phyloP scores from a whole-genome alignment of 2,113 vertebrate species.

The Cyanoramphus novaezelandiae region DNA sequence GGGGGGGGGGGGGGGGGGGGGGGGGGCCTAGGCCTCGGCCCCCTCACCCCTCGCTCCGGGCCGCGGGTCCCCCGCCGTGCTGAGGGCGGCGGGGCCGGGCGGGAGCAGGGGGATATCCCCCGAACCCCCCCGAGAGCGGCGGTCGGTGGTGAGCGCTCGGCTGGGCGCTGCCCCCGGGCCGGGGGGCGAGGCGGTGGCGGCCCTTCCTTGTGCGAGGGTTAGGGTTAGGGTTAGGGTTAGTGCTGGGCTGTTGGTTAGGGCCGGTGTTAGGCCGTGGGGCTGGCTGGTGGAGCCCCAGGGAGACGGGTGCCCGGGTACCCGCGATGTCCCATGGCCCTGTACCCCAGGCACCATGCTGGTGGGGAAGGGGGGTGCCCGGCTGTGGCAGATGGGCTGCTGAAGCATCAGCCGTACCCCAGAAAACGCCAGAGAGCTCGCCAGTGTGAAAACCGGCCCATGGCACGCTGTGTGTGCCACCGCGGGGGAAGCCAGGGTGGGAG shows the following conservation, averaged over 20 bases:
- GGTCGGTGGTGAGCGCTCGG: not conserved
- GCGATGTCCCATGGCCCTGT: not conserved
- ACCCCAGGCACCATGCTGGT: not conserved
- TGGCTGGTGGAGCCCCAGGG: not conserved
- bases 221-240: no score
- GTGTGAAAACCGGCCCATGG: rapidly evolving
- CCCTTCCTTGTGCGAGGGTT: not conserved
- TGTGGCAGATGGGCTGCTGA: not conserved
- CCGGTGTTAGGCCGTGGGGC: not conserved
- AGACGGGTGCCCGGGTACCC: not conserved
- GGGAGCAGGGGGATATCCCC: not conserved
- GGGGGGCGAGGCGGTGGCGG: not conserved
- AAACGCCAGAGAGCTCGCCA: no score
- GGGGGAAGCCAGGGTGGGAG: not conserved
- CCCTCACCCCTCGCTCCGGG: not conserved
- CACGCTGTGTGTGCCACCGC: rapidly evolving
- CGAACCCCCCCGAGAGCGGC: not conserved
- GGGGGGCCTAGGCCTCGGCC: not conserved
- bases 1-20: not conserved
- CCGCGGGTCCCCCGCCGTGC: not conserved
- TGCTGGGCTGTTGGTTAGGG: no score
- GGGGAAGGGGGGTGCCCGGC: rapidly evolving
- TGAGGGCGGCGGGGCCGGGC: not conserved
- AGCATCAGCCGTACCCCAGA: not conserved
- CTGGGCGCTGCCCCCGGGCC: not conserved